Evolutionary conservation across 2,888 invertebrate genomes (phyloP).

Genomic region (Plebejus argus): DNA sequence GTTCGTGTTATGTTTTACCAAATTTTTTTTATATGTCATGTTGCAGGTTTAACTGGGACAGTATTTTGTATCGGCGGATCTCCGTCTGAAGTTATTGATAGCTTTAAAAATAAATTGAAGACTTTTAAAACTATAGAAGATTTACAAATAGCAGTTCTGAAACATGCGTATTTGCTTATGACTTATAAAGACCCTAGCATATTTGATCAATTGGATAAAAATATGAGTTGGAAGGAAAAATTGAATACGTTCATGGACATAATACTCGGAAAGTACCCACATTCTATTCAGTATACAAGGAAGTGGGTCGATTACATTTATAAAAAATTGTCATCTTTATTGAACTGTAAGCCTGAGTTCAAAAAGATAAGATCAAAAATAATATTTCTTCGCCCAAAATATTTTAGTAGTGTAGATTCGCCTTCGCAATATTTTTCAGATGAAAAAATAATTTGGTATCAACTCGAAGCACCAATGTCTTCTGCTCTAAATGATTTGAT

Average conservation of each 20-base stretch:
- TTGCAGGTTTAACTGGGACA: slow-evolving; percentile 54
- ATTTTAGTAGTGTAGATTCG: slow-evolving; percentile 44
- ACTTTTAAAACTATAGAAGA: slow-evolving; percentile 47
- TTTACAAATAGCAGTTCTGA: slow-evolving; percentile 52
- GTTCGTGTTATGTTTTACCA: background rate
- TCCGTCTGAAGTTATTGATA: slow-evolving; percentile 50
- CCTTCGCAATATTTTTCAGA: slow-evolving; percentile 49
- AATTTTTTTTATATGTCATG: background rate
- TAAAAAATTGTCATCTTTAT: background rate
- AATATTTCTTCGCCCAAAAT: slow-evolving; percentile 47
- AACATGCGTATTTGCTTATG: slow-evolving; percentile 57
- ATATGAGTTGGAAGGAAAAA: background rate
- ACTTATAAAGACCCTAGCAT: slow-evolving; percentile 35
- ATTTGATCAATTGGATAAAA: slow-evolving; percentile 13
- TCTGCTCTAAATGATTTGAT: slow-evolving; percentile 49
- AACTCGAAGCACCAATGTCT: slow-evolving; percentile 49
- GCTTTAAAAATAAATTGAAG: slow-evolving; percentile 49
- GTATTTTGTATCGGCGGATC: slow-evolving; percentile 57
- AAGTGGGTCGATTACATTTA: background rate
- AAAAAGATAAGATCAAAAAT: slow-evolving; percentile 48
- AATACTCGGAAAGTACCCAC: slow-evolving; percentile 41
- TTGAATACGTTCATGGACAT: slow-evolving; percentile 44
- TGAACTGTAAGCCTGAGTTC: slow-evolving; percentile 32
- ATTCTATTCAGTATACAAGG: background rate
- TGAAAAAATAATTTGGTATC: slow-evolving; percentile 48